Evolutionary conservation across 1,140 invertebrate genomes (phyloP), one percentile per base, ranked within the genome.

Genomic region (Pogonus chalceus): DNA sequence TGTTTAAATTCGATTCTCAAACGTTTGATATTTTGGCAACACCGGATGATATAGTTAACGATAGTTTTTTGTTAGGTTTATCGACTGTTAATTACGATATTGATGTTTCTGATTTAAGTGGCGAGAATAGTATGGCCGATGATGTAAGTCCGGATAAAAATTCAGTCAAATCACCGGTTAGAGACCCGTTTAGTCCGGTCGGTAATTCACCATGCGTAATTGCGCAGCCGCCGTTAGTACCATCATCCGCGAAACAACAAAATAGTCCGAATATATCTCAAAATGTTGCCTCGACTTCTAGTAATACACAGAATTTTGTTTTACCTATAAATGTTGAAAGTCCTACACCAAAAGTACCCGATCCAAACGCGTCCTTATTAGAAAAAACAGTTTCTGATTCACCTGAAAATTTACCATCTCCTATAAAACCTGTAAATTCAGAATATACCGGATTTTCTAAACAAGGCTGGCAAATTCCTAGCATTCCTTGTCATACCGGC

Each of bases 31-130:
- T 81, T 48, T 56, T 74, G 43, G 67, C 75, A 24, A 80, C 78
- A 3, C 77, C 77, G 1, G 80, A 84, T 58, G 79, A 82, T 23
- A 72, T 73, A 52, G 73, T 64, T 3, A 65, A 63, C 0, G 70
- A 72, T n/a, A 63, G 75, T 22, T 62, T 77, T 31, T 68, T 72
- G 1, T 73, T 76, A 1, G 79, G 78, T 1, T 62, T 85, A 12
- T 80, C 78, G n/a, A 80, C 80, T 61, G 78, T 85, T 20, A 85
- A 83, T 67, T 85, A 84, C 60, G 84, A 85, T 56, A 84, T 85
- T 43, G 82, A 84, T 63, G 69, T 83, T 47, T 85, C 81, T 1
- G 83, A 85, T 67, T 70, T 81, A 24, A 85, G 82, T 58, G 79
- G 74, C 0, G 82, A 85, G 2, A 84, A 82, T 60, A 84, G 82